phyloP scores from a whole-genome alignment of 2,888 invertebrate species.

The Ellobium chinense region DNA sequence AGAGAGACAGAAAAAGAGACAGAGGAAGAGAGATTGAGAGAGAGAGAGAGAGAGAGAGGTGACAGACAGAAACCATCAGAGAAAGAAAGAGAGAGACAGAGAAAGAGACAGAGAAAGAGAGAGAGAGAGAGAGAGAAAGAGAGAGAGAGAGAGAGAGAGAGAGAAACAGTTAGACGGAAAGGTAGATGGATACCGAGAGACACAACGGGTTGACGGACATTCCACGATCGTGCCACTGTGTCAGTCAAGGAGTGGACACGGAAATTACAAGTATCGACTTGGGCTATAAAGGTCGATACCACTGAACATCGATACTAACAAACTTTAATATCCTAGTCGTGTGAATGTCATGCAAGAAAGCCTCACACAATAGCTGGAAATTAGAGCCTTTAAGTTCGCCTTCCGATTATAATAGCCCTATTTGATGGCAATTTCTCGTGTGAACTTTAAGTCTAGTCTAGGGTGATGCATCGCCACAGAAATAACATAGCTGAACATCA shows the following conservation, averaged over 20 bases:
- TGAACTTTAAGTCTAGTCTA: too few species aligned
- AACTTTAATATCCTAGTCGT: too few species aligned
- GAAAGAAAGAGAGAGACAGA: not conserved
- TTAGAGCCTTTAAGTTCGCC: too few species aligned
- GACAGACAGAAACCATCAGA: not conserved
- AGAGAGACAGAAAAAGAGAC: too few species aligned
- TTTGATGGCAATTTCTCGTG: too few species aligned
- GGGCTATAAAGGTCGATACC: too few species aligned
- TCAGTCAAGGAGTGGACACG: not conserved
- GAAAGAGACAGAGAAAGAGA: not conserved
- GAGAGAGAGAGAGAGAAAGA: not conserved
- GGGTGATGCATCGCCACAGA: too few species aligned
- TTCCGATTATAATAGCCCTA: too few species aligned
- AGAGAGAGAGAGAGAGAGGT: not conserved
- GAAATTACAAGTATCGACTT: not conserved
- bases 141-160: not conserved
- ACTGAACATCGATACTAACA: too few species aligned
- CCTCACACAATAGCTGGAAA: too few species aligned
- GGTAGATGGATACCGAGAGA: not conserved
- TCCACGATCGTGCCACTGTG: not conserved
- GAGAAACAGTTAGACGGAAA: not conserved
- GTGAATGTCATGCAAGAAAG: too few species aligned
- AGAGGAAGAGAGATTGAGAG: not conserved
- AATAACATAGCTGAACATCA: too few species aligned
- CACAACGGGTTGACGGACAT: not conserved